Percentiles rank a stretch among this genome's conserved stretches.
phyloP scores from a whole-genome alignment of 2,888 invertebrate species.

The Myopa testacea region DNA sequence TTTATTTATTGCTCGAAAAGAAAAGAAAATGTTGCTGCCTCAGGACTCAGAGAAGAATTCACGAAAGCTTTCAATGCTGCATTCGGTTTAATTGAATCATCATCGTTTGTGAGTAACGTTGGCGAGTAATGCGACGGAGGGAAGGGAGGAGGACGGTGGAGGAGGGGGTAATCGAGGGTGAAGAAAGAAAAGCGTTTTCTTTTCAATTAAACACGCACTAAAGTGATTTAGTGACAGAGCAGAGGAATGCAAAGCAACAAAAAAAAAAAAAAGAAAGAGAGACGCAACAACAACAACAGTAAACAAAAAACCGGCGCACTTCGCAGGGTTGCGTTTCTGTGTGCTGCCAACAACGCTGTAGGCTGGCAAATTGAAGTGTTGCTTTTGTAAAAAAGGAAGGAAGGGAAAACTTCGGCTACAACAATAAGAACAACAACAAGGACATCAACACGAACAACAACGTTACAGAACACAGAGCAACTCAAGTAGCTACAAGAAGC shows the following conservation, averaged over 20 bases:
- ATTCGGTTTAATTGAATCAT: conserved; percentile 16
- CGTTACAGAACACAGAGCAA: not conserved
- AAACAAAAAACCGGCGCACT: conserved; percentile 2
- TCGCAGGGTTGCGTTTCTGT: conserved; percentile 3
- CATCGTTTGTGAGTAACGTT: not conserved
- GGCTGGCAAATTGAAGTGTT: conserved; percentile 5
- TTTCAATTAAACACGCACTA: conserved; percentile 55
- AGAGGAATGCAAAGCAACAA: too few species aligned
- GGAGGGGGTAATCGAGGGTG: not conserved
- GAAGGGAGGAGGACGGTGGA: not conserved
- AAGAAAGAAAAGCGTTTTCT: conserved; percentile 47
- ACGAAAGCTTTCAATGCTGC: not conserved
- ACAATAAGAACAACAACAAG: not conserved
- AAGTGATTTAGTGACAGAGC: conserved; percentile 38
- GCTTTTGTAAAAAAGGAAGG: not conserved
- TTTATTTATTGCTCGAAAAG: not conserved
- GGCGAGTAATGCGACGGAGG: not conserved
- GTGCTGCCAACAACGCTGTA: conserved; percentile 9
- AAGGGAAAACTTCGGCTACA: not conserved
- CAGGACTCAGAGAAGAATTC: not conserved
- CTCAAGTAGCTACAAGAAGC: conserved; percentile 20
- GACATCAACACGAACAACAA: not conserved
- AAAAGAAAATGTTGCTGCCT: not conserved
- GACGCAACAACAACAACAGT: not conserved
- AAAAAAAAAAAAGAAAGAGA: not conserved